phyloP scores from a whole-genome alignment of 2,797 vertebrate species.

The Moxostoma hubbsi region DNA sequence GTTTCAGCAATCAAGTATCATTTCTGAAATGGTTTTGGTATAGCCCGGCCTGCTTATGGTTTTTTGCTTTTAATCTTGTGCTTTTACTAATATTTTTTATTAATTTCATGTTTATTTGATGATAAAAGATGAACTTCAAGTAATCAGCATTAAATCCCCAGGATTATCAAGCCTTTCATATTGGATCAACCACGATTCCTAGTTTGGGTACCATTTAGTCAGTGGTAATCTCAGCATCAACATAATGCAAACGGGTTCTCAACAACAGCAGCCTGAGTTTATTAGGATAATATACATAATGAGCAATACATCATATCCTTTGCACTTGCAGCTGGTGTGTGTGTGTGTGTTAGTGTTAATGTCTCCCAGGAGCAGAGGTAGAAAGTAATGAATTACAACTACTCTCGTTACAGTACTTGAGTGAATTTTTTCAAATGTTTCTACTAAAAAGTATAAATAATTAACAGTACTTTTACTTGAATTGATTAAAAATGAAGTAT shows the following conservation, averaged over 20 bases:
- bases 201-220: conserved; percentile 1
- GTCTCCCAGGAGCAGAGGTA: neutral
- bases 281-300: conserved; percentile 13
- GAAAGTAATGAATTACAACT: no score
- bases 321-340: neutral
- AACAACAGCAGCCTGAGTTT: neutral
- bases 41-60: neutral
- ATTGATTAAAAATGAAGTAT: no score
- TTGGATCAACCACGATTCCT: neutral
- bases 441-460: no score
- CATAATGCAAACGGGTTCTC: conserved; percentile 14
- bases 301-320: neutral
- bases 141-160: conserved; percentile 1
- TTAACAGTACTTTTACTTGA: no score
- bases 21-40: conserved; percentile 19
- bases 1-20: conserved; percentile 2
- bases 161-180: neutral
- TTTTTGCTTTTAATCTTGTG: neutral
- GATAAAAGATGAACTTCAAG: neutral
- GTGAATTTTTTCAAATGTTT: no score
- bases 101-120: conserved; percentile 19
- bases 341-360: neutral
- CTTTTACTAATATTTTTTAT: neutral
- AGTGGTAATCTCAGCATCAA: neutral
- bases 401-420: no score